Base-by-base conservation (phyloP, 2,888 invertebrate genomes). In the Strigamia maritima region DNA sequence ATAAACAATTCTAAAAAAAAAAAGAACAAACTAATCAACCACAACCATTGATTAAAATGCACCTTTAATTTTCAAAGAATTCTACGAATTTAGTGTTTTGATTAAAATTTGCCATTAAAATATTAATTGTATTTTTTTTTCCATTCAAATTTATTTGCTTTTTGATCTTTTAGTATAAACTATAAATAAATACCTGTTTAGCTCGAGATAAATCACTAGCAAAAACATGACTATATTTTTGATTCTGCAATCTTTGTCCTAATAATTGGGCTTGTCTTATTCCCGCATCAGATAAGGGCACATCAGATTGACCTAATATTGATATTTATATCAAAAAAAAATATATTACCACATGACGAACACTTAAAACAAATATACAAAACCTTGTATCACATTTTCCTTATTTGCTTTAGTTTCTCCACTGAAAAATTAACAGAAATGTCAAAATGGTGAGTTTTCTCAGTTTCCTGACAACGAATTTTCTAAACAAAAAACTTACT, bases 361-460 rank as follows among this genome's bases (percentile, higher is more conserved):
- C 24, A 24, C 28, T 22, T 44, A 4, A 14, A 76, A 16, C 38
- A 19, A 75, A 26, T 19, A 24, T n/a, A 0, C 4, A 26, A 28
- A 74, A 80, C 80, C 80, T 77, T 80, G 80, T 31, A 80, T 80
- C n/a, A 80, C 75, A 74, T 79, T 79, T 65, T 80, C 80, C 40
- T 79, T 80, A 74, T 80, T 80, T 12, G 80, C 80, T 22, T 79
- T 76, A 44, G 80, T 80, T 74, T 80, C 80, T 1, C 80, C 80
- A 65, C 80, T 80, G 77, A n/a, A 65, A 70, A 28, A 35, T 65
- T 19, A 76, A 49, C 8, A 49, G 26, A 35, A 74, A 26, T 19
- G 35, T 74, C 28, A 74, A 35, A 74, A 74, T 35, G 28, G 28
- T 6, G 26, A 74, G 8, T 74, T 16, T 19, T 16, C 24, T 22